Conservation (phyloP, 2,888 invertebrate genomes). For the Limenitis arthemis region DNA sequence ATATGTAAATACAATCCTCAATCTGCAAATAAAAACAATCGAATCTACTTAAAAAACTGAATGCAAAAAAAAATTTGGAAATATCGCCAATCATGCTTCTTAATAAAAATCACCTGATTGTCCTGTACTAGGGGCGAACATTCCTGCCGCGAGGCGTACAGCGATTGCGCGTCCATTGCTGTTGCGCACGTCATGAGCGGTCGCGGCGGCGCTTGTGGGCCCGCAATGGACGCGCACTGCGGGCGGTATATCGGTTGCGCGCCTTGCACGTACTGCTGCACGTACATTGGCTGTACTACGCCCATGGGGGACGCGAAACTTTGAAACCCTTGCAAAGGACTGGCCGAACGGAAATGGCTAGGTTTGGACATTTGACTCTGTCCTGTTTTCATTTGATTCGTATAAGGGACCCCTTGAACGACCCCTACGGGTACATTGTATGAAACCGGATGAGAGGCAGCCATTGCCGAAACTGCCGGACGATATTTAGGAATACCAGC, state of each 20-base stretch:
- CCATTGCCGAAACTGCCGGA: conserved; percentile 32
- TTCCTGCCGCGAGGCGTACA: conserved; percentile 45
- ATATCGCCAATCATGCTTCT: conserved; percentile 25
- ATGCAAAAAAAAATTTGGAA: conserved; percentile 23
- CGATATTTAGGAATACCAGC: conserved; percentile 42
- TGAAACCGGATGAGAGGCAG: conserved; percentile 46
- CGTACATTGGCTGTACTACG: conserved; percentile 36
- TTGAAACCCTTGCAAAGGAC: conserved; percentile 21
- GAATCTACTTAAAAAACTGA: conserved; percentile 22
- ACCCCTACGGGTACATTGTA: conserved; percentile 52
- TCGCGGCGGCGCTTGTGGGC: conserved; percentile 27
- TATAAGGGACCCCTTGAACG: conserved; percentile 51
- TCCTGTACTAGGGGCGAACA: conserved; percentile 36
- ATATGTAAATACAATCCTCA: too few relatives aligned
- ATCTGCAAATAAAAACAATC: conserved; percentile 18
- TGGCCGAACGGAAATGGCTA: conserved; percentile 36
- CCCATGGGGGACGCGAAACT: conserved; percentile 35
- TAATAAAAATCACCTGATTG: conserved; percentile 29
- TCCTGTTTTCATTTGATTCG: not conserved
- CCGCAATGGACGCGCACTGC: conserved; percentile 32
- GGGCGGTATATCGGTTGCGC: conserved; percentile 49
- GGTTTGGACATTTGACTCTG: conserved; percentile 33
- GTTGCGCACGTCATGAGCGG: conserved; percentile 37
- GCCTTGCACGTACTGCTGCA: conserved; percentile 38
- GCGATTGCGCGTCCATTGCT: conserved; percentile 33